Conservation (phyloP, 2,113 vertebrate species). For the Tonatia bakeri region DNA sequence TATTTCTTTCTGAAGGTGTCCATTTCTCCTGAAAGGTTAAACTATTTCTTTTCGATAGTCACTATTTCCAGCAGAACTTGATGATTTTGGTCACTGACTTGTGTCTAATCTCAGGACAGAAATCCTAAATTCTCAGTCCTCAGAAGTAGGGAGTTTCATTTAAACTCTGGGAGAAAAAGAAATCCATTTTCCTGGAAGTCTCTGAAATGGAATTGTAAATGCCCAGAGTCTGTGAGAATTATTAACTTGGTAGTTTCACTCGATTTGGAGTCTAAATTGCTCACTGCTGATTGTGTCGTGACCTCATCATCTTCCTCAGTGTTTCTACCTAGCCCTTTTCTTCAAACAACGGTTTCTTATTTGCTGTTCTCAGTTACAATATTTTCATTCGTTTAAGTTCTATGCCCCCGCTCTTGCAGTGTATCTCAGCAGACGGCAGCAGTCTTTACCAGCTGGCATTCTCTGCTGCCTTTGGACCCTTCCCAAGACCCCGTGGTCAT, state of each 20-base stretch:
- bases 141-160: slow-evolving; percentile 36
- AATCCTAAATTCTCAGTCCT: neutral
- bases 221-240: slow-evolving; percentile 13
- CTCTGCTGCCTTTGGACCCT: neutral
- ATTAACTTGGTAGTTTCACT: slow-evolving; percentile 52
- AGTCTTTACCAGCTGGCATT: neutral
- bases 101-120: neutral
- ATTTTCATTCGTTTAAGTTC: slow-evolving; percentile 29
- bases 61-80: slow-evolving; percentile 27
- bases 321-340: slow-evolving; percentile 61
- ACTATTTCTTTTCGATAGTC: neutral
- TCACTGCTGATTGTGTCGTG: slow-evolving; percentile 53
- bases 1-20: neutral
- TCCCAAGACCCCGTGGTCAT: neutral
- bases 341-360: slow-evolving; percentile 27
- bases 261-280: slow-evolving; percentile 55
- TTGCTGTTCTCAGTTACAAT: neutral
- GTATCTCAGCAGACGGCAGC: neutral
- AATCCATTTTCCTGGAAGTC: slow-evolving; percentile 48
- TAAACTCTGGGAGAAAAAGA: slow-evolving; percentile 27
- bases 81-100: slow-evolving; percentile 23
- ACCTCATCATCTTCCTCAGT: slow-evolving; percentile 63
- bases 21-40: slow-evolving; percentile 44
- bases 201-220: slow-evolving; percentile 46
- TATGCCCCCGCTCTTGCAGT: neutral